phyloP scores from a whole-genome alignment of 2,888 invertebrate genomes.

The Leptinotarsa rubiginosa region DNA sequence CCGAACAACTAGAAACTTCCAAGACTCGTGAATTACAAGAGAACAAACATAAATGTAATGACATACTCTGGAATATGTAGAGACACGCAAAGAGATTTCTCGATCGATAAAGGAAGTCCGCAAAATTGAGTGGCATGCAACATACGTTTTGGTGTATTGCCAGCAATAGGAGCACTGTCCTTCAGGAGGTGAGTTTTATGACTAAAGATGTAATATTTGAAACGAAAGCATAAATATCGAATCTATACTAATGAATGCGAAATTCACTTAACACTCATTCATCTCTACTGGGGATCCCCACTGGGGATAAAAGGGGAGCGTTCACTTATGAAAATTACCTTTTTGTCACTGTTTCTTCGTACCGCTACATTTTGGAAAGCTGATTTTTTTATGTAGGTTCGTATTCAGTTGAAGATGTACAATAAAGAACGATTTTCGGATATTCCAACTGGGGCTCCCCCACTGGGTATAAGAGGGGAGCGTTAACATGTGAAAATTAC shows the following conservation, averaged over 20 bases:
- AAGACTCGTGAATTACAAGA: slow-evolving; percentile 3
- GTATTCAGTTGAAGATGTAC: too few relatives aligned
- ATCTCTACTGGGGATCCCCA: too few relatives aligned
- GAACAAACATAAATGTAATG: slow-evolving; percentile 8
- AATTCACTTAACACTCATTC: neutral
- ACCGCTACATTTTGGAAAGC: too few relatives aligned
- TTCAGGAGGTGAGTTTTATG: neutral
- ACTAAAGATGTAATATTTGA: neutral
- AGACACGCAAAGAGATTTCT: neutral
- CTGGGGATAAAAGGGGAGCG: too few relatives aligned
- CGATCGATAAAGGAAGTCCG: neutral
- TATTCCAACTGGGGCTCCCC: too few relatives aligned
- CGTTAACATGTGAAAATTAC: too few relatives aligned
- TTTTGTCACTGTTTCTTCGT: too few relatives aligned
- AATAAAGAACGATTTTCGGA: too few relatives aligned
- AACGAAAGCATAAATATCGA: neutral
- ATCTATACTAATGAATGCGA: neutral
- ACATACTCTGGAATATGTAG: slow-evolving; percentile 12
- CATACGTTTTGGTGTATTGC: neutral
- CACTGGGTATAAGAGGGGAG: too few relatives aligned
- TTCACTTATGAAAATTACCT: too few relatives aligned
- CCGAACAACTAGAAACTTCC: slow-evolving; percentile 9
- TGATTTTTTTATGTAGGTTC: too few relatives aligned
- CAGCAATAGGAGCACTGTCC: neutral
- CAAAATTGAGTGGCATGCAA: slow-evolving; percentile 2